phyloP scores from a whole-genome alignment of 2,888 invertebrate genomes.

The Vandiemenella viatica region DNA sequence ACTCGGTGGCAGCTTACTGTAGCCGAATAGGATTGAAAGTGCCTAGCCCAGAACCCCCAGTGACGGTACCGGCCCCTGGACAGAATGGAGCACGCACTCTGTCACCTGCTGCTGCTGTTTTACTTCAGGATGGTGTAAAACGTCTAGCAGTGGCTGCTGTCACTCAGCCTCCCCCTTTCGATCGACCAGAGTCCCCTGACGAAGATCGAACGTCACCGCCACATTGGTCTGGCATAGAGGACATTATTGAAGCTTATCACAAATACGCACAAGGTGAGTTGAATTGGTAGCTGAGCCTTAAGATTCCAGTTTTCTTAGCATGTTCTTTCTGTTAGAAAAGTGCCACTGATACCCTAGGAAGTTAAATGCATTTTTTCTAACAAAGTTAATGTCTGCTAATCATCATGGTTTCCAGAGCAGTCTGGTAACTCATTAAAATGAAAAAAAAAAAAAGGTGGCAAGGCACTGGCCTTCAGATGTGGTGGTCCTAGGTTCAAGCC shows the following conservation, averaged over 20 bases:
- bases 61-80: conserved; percentile 6
- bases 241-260: conserved; percentile 35
- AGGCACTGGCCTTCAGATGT: no score
- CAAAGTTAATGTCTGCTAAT: no score
- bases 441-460: no score
- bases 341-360: no score
- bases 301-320: no score
- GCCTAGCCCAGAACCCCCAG: background rate
- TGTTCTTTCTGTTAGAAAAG: no score
- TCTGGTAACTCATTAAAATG: no score
- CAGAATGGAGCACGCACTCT: conserved; percentile 12
- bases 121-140: conserved; percentile 11
- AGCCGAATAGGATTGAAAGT: conserved; percentile 1
- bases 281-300: conserved; percentile 9
- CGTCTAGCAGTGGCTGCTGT: conserved; percentile 5
- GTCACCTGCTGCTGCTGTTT: conserved; percentile 4
- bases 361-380: no score
- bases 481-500: no score
- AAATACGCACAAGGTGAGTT: conserved; percentile 40
- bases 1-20: conserved; percentile 19
- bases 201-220: conserved; percentile 22
- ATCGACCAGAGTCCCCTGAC: conserved; percentile 5
- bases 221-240: conserved; percentile 29
- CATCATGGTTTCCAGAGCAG: no score
- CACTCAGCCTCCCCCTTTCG: background rate